These are phyloP conservation scores for Manacus vitellinus DNA, from an alignment of 2,113 vertebrate genomes.

Conservation along the genomic window DNA sequence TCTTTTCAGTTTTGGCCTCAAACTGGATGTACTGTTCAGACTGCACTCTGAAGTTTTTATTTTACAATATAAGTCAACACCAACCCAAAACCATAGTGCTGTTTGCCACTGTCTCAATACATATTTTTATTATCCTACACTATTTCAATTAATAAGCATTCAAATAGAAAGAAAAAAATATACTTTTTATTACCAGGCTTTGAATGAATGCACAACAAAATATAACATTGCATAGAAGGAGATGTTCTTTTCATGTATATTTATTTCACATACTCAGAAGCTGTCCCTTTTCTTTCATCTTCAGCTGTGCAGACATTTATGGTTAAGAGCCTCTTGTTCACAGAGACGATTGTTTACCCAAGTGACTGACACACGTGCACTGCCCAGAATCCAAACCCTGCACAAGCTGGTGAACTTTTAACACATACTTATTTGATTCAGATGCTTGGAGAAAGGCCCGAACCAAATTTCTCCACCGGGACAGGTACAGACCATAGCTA, in stretches of 20 bases:
- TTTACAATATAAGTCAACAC: not conserved
- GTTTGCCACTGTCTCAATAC: not conserved
- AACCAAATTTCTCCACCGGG: not conserved
- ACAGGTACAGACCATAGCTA: not conserved
- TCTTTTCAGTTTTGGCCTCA: not conserved
- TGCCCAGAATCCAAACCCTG: not conserved
- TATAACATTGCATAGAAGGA: not conserved
- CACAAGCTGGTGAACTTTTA: not conserved
- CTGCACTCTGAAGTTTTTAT: not conserved
- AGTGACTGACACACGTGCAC: fast-evolving
- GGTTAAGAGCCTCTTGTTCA: not conserved
- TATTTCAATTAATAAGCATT: not conserved
- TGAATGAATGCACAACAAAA: not conserved
- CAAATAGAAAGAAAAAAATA: not conserved
- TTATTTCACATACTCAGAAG: not conserved
- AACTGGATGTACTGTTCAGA: not conserved
- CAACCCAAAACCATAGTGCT: not conserved
- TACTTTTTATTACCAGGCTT: not conserved
- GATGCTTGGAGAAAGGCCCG: not conserved
- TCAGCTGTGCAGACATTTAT: not conserved
- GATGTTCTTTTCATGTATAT: not conserved
- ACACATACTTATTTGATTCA: not conserved
- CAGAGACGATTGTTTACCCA: fast-evolving
- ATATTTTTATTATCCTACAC: not conserved
- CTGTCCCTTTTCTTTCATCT: not conserved